phyloP scores from a whole-genome alignment of 2,797 vertebrate genomes.

The Crenuchus spilurus region DNA sequence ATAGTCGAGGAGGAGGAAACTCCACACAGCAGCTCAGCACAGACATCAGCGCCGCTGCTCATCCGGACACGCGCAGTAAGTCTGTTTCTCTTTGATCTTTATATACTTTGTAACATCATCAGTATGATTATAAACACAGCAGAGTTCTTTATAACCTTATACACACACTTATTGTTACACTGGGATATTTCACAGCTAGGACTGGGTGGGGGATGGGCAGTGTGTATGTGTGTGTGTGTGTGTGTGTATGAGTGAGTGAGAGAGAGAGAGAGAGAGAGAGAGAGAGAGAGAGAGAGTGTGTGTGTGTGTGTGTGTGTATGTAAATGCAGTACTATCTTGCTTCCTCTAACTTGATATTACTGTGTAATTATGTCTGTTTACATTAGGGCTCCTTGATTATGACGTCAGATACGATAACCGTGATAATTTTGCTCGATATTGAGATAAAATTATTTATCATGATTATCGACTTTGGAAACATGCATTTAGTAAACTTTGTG shows the following conservation, averaged over 20 bases:
- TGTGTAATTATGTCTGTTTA: not conserved
- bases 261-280: too few species aligned
- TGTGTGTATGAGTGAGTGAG: conserved; percentile 25
- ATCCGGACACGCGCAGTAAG: conserved; percentile 76
- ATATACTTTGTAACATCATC: not conserved
- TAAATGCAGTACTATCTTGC: conserved; percentile 56
- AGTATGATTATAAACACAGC: not conserved
- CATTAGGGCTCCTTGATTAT: too few species aligned
- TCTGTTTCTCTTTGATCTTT: conserved; percentile 63
- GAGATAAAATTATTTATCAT: too few species aligned
- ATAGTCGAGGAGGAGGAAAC: conserved; percentile 77
- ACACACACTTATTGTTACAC: conserved; percentile 21
- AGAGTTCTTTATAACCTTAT: conserved; percentile 36
- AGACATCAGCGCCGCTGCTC: conserved; percentile 76
- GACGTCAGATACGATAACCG: too few species aligned
- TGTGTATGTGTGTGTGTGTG: conserved; percentile 31
- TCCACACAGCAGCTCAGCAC: conserved; percentile 80
- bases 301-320: conserved; percentile 61
- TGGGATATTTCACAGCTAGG: conserved; percentile 65
- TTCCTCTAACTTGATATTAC: not conserved
- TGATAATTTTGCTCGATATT: too few species aligned
- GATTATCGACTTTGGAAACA: too few species aligned
- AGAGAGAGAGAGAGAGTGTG: too few species aligned
- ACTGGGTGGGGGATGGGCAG: conserved; percentile 80
- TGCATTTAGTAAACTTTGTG: too few species aligned